Conservation (phyloP, 2,888 invertebrate species). For the Emmelina monodactyla region DNA sequence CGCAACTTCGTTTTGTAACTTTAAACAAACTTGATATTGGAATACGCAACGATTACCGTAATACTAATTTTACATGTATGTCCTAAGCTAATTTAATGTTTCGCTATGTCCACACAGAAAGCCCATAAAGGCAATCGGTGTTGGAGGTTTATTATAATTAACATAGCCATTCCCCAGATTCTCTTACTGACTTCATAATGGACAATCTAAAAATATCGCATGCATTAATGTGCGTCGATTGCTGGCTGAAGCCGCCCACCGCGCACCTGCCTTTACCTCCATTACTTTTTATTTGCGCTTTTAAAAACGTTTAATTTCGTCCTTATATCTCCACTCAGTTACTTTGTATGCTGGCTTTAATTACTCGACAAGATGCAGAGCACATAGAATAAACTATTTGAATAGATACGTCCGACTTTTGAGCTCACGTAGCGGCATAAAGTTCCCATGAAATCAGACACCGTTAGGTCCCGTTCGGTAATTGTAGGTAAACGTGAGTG, state of each 20-base stretch:
- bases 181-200: not conserved
- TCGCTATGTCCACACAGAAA: too few species aligned
- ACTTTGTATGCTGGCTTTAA: too few species aligned
- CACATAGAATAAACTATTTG: conserved; percentile 7
- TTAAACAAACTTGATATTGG: conserved; percentile 48
- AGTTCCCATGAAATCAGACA: conserved; percentile 24
- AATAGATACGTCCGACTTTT: conserved; percentile 7
- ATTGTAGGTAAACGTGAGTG: conserved; percentile 24
- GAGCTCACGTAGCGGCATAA: conserved; percentile 19
- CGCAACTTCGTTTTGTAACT: conserved; percentile 49
- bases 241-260: conserved; percentile 28
- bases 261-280: conserved; percentile 37
- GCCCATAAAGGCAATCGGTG: too few species aligned
- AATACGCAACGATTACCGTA: conserved; percentile 36
- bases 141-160: too few species aligned
- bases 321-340: too few species aligned
- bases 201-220: conserved; percentile 39
- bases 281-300: conserved; percentile 21
- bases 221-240: conserved; percentile 35
- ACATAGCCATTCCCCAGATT: not conserved
- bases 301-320: conserved; percentile 20
- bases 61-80: too few species aligned
- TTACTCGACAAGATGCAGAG: conserved; percentile 9
- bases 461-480: conserved; percentile 17
- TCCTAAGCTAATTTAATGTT: too few species aligned